Evolutionary conservation across 2,888 invertebrate genomes (phyloP), one percentile per base, ranked within the genome.

Genomic region (Hirtodrosophila confusa): DNA sequence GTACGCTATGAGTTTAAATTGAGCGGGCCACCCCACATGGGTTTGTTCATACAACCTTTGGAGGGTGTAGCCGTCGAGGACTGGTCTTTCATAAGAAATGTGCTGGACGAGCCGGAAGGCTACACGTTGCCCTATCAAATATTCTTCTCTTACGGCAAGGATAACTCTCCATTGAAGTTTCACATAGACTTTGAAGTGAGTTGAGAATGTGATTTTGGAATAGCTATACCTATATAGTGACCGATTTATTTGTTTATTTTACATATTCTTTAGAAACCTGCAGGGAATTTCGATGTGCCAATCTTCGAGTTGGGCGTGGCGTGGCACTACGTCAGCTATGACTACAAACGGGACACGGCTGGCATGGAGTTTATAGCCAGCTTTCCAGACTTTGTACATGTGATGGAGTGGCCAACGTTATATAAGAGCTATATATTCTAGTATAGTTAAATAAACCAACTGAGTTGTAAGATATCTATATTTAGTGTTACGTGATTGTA

Each of bases 381-480:
- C 65, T 93, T 93, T 79, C 94, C 93, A 0, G 84, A 91, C n/a
- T 94, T 93, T 92, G 90, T 92, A 0, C 92, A 92, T 84, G 90
- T 92, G 6, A 92, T 92, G 76, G 91, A 93, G 51, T 93, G 93
- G 92, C 90, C 93, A 10, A 92, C 92, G 33, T 89, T 91, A 9
- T 93, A 93, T 73, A 89, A 92, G 72, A 83, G 90, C 43, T 90
- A 84, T 66, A 66, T 90, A 54, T 89, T 86, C 57, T 90, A 87
- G 62, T 23, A 45, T 9, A 31, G 7, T 31, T 27, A 27, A 27
- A 0, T 6, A 27, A 27, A 27, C 27, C 5, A 27, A 27, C 4
- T 27, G 0, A 27, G 27, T 27, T 27, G 9, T 31, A 8, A 31
- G 31, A 31, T 31, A 31, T 31, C 9, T 31, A 31, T 7, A 31